A percentile compares a stretch with the other conserved stretches of the same genome.
phyloP scores from a whole-genome alignment of 2,888 invertebrate species.

The Lasioglossum lativentre region DNA sequence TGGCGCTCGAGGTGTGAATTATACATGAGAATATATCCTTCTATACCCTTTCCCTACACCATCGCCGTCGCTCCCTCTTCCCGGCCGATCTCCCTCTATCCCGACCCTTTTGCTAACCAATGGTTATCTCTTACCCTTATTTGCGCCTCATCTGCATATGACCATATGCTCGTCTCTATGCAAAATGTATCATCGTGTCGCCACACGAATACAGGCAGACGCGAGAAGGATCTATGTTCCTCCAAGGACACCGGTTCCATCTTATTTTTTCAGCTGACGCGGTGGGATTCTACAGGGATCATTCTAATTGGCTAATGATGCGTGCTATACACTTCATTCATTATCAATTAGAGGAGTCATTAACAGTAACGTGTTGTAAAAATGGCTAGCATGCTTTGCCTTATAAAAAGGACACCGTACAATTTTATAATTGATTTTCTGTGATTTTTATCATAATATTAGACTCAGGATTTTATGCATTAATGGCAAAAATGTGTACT shows the following conservation, averaged over 20 bases:
- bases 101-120: slow-evolving; percentile 48
- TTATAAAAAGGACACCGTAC: no score
- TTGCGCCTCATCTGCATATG: slow-evolving; percentile 75
- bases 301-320: background rate
- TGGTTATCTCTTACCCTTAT: slow-evolving; percentile 71
- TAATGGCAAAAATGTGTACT: no score
- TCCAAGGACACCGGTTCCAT: background rate
- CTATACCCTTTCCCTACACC: slow-evolving; percentile 57
- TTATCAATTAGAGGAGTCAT: background rate
- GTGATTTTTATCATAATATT: no score
- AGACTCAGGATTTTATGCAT: no score
- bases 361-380: no score
- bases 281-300: background rate
- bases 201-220: background rate
- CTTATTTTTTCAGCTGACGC: slow-evolving; percentile 1
- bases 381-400: no score
- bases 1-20: slow-evolving; percentile 84
- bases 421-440: no score
- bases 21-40: slow-evolving; percentile 82
- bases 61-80: slow-evolving; percentile 32
- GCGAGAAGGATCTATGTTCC: background rate
- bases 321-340: background rate
- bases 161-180: slow-evolving; percentile 53
- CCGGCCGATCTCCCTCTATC: slow-evolving; percentile 42
- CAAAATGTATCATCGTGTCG: slow-evolving; percentile 50